Conservation (phyloP, 1,140 invertebrate genomes). For the Andrena cerasifolii region DNA sequence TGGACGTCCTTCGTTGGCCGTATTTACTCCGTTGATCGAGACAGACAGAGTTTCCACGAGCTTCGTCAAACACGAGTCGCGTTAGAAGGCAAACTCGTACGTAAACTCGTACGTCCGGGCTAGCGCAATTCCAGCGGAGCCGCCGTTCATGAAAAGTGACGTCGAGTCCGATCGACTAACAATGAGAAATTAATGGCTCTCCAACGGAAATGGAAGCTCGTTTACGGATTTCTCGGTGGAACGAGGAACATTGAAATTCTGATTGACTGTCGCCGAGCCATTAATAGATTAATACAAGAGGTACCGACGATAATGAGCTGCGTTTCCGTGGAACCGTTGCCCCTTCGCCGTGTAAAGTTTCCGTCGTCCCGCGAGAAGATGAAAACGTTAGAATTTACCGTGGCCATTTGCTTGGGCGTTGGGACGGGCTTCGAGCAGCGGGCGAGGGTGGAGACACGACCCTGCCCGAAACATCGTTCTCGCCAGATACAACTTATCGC, state of each 20-base stretch:
- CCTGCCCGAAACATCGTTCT: neutral
- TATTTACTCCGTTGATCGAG: neutral
- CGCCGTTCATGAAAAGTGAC: too few relatives aligned
- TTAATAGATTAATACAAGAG: too few relatives aligned
- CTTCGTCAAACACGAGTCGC: neutral
- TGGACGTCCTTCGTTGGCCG: neutral
- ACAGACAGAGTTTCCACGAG: neutral
- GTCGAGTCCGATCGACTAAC: too few relatives aligned
- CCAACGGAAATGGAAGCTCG: too few relatives aligned
- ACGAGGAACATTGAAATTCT: too few relatives aligned
- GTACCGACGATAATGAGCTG: neutral
- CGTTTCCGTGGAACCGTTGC: conserved; percentile 30
- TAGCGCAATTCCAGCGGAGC: too few relatives aligned
- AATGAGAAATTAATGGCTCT: too few relatives aligned
- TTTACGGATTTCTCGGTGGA: too few relatives aligned
- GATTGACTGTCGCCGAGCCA: too few relatives aligned
- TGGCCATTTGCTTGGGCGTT: neutral
- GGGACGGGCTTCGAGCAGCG: neutral
- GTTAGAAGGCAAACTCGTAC: neutral
- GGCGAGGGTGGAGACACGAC: conserved; percentile 1
- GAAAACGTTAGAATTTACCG: conserved; percentile 36
- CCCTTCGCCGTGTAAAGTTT: conserved; percentile 29
- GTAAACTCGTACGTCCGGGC: neutral
- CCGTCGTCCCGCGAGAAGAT: neutral
- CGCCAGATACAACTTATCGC: conserved; percentile 25